Percentiles rank a stretch among this genome's conserved stretches.
These are phyloP conservation scores for Caenorhabditis zanzibari DNA, from an alignment of 2,888 invertebrate genomes.

Conservation along the genomic window DNA sequence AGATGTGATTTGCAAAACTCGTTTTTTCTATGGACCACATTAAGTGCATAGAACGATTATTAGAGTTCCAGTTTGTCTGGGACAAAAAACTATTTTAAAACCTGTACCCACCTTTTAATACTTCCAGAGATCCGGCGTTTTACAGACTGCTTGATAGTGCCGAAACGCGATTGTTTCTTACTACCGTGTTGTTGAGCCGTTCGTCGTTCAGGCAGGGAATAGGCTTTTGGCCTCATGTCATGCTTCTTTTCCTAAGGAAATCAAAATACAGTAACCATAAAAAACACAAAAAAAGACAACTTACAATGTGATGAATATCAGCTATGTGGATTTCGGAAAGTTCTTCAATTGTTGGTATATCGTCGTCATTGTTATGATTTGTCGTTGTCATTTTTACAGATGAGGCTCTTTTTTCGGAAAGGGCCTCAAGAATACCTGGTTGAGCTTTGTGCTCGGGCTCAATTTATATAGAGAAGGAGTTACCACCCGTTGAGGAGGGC, in stretches of 20 bases:
- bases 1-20: background rate
- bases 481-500: conserved; percentile 27
- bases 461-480: conserved; percentile 42
- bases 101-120: conserved; percentile 55
- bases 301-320: conserved; percentile 51
- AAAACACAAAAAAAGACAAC: conserved; percentile 5
- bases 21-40: conserved; percentile 12
- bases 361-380: conserved; percentile 42
- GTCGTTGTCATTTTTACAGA: conserved; percentile 28
- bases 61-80: background rate
- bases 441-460: conserved; percentile 55
- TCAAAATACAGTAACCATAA: background rate
- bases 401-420: conserved; percentile 4
- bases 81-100: background rate
- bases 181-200: conserved; percentile 41
- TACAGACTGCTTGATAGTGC: conserved; percentile 66
- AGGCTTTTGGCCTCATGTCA: conserved; percentile 55
- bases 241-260: conserved; percentile 56
- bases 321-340: conserved; percentile 62
- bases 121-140: conserved; percentile 65
- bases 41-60: conserved; percentile 12
- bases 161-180: conserved; percentile 56
- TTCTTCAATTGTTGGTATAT: conserved; percentile 66
- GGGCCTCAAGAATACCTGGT: conserved; percentile 30
- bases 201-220: conserved; percentile 57